Evolutionary conservation across 2,888 invertebrate species (phyloP).

Genomic region (Acrobasis consociella): DNA sequence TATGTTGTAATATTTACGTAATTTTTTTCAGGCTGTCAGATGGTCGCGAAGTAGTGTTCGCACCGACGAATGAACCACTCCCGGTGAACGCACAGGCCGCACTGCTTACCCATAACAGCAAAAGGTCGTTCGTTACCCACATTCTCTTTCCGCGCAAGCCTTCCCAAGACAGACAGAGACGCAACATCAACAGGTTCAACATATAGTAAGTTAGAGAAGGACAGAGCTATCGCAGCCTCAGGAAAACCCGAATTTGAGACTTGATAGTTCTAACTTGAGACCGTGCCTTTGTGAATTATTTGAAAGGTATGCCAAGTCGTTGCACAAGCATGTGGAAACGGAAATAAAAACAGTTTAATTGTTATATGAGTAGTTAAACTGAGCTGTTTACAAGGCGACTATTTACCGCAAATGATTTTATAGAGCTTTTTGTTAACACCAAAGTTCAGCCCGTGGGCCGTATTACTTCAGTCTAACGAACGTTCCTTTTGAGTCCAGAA

Average conservation of each 20-base stretch:
- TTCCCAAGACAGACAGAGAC: conserved; percentile 73
- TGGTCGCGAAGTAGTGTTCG: conserved; percentile 57
- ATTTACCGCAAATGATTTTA: conserved; percentile 25
- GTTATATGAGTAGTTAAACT: conserved; percentile 44
- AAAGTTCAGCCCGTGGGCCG: neutral
- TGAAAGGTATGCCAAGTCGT: conserved; percentile 66
- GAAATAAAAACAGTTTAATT: conserved; percentile 62
- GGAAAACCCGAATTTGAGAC: conserved; percentile 79
- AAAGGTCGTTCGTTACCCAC: conserved; percentile 83
- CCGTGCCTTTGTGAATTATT: conserved; percentile 77
- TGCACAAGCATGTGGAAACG: conserved; percentile 70
- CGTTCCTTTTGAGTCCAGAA: too few species aligned
- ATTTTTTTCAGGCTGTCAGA: conserved; percentile 76
- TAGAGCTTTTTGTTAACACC: conserved; percentile 4
- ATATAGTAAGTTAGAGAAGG: conserved; percentile 48
- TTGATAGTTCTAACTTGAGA: conserved; percentile 79
- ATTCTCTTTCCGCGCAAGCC: conserved; percentile 83
- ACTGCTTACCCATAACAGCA: conserved; percentile 79
- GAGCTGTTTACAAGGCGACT: conserved; percentile 44
- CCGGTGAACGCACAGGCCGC: conserved; percentile 77
- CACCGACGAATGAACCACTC: conserved; percentile 56
- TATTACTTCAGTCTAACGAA: too few species aligned
- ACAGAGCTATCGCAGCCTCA: conserved; percentile 62
- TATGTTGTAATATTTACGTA: conserved; percentile 81
- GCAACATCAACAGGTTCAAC: conserved; percentile 43